Evolutionary conservation across 2,113 vertebrate genomes (phyloP).

Genomic region (Brachirus orientalis): DNA sequence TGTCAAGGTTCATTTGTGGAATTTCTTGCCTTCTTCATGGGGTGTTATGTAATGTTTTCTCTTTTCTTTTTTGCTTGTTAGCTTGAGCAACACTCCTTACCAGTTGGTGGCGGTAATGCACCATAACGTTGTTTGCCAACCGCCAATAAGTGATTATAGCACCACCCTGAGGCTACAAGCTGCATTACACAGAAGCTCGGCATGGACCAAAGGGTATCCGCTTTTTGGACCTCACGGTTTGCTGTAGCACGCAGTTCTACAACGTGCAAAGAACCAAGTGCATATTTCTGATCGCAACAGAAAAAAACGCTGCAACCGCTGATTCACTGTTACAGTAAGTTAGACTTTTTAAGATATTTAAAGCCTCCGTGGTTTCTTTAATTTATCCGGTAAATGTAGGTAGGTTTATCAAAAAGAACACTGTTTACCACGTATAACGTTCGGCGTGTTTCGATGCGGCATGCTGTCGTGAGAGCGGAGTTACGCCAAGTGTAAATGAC

Average conservation of each 20-base stretch:
- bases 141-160: background rate
- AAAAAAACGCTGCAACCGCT: background rate
- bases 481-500: background rate
- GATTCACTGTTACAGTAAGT: slow-evolving; percentile 46
- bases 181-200: background rate
- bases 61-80: no score
- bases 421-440: background rate
- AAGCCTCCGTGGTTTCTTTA: rapidly evolving
- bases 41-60: no score
- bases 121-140: no score
- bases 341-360: background rate
- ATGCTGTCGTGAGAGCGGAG: slow-evolving; percentile 6
- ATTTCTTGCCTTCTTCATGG: no score
- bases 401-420: background rate
- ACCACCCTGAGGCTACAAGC: slow-evolving; percentile 5
- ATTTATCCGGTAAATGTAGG: background rate
- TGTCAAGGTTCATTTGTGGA: no score
- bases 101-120: no score
- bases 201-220: background rate
- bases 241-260: slow-evolving; percentile 74
- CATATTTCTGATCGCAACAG: background rate
- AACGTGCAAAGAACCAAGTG: slow-evolving; percentile 59
- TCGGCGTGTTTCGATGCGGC: background rate
- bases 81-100: no score
- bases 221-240: slow-evolving; percentile 37